Percentiles rank a stretch among this genome's conserved stretches.
Evolutionary conservation across 1,140 invertebrate species (phyloP).

Genomic region (Phymastichus coffea): DNA sequence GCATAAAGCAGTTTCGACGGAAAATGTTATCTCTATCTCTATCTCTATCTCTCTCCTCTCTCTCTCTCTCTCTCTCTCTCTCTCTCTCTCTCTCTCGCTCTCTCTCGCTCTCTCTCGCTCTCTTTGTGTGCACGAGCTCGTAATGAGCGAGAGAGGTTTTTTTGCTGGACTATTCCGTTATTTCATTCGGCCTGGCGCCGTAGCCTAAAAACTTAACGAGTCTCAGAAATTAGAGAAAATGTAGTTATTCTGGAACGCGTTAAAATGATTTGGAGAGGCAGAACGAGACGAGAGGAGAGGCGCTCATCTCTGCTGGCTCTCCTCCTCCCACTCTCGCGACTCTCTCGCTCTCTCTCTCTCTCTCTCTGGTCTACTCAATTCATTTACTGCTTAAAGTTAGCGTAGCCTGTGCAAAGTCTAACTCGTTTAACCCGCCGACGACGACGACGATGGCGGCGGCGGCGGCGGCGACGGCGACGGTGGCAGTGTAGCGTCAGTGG

Average conservation of each 20-base stretch:
- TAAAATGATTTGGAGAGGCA: constrained; percentile 5
- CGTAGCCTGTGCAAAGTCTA: constrained; percentile 21
- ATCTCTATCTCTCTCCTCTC: too few relatives aligned
- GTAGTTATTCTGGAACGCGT: neutral
- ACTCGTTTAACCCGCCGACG: constrained; percentile 21
- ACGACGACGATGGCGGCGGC: neutral
- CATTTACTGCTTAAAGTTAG: constrained; percentile 31
- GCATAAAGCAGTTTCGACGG: too few relatives aligned
- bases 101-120: too few relatives aligned
- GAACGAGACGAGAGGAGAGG: too few relatives aligned
- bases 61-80: too few relatives aligned
- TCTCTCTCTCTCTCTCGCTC: too few relatives aligned
- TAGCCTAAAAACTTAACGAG: neutral
- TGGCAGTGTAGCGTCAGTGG: too few relatives aligned
- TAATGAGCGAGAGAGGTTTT: too few relatives aligned
- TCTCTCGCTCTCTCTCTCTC: neutral
- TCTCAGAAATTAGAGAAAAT: neutral
- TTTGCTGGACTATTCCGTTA: too few relatives aligned
- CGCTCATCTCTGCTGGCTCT: constrained; percentile 10
- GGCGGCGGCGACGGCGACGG: neutral
- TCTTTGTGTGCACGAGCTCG: too few relatives aligned
- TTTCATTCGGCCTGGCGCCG: too few relatives aligned
- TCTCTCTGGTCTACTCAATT: constrained; percentile 22
- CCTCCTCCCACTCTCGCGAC: neutral
- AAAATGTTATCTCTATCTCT: too few relatives aligned